Evolutionary conservation across 2,113 vertebrate species (phyloP).

Genomic region (Meleagris gallopavo): DNA sequence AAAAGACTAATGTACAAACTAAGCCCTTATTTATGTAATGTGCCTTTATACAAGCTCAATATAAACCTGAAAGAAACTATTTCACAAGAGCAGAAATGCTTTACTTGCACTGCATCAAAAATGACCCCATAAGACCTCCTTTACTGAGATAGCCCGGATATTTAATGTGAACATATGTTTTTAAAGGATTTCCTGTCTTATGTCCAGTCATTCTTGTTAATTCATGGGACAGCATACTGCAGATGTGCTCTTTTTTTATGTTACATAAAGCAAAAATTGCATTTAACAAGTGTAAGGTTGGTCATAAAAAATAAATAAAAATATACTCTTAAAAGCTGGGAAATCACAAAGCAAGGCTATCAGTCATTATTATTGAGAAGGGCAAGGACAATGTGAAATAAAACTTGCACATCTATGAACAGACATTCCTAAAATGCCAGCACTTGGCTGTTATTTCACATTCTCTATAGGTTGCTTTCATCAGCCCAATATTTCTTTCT

Average conservation of each 20-base stretch:
- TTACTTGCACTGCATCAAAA: constrained; percentile 75
- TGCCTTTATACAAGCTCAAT: constrained; percentile 61
- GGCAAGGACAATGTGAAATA: constrained; percentile 72
- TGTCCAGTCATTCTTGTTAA: constrained; percentile 72
- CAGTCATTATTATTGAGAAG: constrained; percentile 71
- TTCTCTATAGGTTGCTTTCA: constrained; percentile 30
- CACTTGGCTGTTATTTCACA: constrained; percentile 12
- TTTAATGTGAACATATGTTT: constrained; percentile 75
- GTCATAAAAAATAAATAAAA: constrained; percentile 82
- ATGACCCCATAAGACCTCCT: constrained; percentile 72
- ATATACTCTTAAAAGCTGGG: constrained; percentile 75
- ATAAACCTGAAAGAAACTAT: constrained; percentile 74
- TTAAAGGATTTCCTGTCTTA: constrained; percentile 77
- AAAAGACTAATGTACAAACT: constrained; percentile 76
- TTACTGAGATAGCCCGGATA: constrained; percentile 54
- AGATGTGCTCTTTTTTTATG: constrained; percentile 68
- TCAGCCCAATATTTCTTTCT: constrained; percentile 44
- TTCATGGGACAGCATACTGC: constrained; percentile 65
- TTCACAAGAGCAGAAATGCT: constrained; percentile 72
- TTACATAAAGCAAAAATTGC: constrained; percentile 80
- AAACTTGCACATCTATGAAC: constrained; percentile 60
- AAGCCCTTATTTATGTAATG: constrained; percentile 80
- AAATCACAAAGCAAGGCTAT: constrained; percentile 70
- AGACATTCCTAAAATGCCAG: constrained; percentile 55
- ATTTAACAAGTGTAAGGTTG: constrained; percentile 74